Base-by-base conservation (phyloP, 1,140 invertebrate species). In the Ceratosolen fusciceps region DNA sequence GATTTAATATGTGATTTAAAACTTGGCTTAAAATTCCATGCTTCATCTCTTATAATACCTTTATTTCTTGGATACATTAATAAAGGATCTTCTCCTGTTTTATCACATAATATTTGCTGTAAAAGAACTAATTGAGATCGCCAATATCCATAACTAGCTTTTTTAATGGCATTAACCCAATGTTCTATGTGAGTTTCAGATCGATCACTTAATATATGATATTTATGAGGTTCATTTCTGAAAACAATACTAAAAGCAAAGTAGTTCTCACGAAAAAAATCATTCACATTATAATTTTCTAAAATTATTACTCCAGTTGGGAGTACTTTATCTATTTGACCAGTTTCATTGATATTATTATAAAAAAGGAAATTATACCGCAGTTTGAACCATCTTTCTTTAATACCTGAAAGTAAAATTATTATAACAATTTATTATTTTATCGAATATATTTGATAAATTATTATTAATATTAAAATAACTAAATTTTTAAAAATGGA, bases 371-470 rank as follows among this genome's bases (percentile, higher is more conserved):
- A 91, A 87, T 95, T 95, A 80, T 91, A 92, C 71, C 92, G 92
- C 16, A 95, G 87, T 82, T 94, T 93, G 85, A 95, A 95, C 93
- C 93, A 95, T 86, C 93, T 91, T 83, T 94, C 93, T 85, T 94
- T 94, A 83, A 92, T 95, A 49, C 86, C 92, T 93, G 82, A 34
- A 90, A 88, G 37, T 12, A 49, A 54, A 68, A 16, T 21, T 52
- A 21, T 21, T 21, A 21, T 5, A 43, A 43, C 12, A 54, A 54
- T 8, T 54, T 54, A 54, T 21, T 54, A 12, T 54, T 54, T 54
- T 5, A 54, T 54, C 2, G 14, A 54, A 54, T 54, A 21, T n/a
- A n/a, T n/a, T n/a, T n/a, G n/a, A n/a, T n/a, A n/a, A n/a, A n/a
- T n/a, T n/a, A n/a, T n/a, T n/a, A n/a, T n/a, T n/a, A n/a, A n/a